Percentiles rank a stretch among this genome's conserved stretches.
Conservation (phyloP, 2,888 invertebrate species). For the Melieria picta region DNA sequence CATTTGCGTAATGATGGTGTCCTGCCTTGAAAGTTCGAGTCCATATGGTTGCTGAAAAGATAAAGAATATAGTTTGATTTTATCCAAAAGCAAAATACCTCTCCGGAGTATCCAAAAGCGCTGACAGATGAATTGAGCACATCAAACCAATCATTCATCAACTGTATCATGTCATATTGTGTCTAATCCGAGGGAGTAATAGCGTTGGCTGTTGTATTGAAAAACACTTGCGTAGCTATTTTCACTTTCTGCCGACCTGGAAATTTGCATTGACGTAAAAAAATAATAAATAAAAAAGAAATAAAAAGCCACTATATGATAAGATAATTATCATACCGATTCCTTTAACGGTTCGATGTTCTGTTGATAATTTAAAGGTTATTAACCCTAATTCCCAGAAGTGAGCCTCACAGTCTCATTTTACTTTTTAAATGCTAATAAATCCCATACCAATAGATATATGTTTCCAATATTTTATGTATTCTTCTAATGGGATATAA, state of each 20-base stretch:
- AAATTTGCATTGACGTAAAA: no score
- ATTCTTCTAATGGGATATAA: no score
- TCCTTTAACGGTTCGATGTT: slow-evolving; percentile 23
- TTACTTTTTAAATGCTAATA: no score
- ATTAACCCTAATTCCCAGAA: not conserved
- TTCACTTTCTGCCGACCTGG: no score
- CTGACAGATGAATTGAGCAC: slow-evolving; percentile 8
- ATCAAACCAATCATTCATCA: slow-evolving; percentile 18
- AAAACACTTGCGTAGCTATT: slow-evolving; percentile 23
- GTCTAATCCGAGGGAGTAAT: slow-evolving; percentile 14
- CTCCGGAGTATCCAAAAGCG: slow-evolving; percentile 5
- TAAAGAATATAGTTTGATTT: not conserved
- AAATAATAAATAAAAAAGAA: no score
- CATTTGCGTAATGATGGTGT: not conserved
- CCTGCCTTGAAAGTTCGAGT: not conserved
- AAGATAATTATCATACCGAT: not conserved
- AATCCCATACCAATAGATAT: no score
- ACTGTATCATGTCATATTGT: slow-evolving; percentile 37
- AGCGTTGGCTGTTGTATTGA: slow-evolving; percentile 25
- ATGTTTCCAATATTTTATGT: no score
- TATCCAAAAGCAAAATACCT: not conserved
- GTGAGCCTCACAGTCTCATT: no score
- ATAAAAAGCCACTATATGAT: no score
- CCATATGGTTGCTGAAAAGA: slow-evolving; percentile 8
- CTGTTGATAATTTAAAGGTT: slow-evolving; percentile 18